phyloP scores from a whole-genome alignment of 1,140 invertebrate genomes.

The Drosophila burlai region DNA sequence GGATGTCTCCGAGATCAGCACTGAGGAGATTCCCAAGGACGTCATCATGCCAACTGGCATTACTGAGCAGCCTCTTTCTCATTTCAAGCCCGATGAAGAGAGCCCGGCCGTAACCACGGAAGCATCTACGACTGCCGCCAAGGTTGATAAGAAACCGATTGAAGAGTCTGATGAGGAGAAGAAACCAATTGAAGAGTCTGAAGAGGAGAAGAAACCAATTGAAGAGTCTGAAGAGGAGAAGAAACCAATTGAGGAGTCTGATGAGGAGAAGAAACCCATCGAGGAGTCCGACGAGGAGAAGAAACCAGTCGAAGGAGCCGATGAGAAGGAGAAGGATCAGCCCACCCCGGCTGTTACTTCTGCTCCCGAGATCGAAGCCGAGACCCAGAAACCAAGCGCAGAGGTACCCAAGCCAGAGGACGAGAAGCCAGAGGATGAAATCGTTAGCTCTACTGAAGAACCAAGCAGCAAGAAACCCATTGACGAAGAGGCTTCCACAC shows the following conservation, averaged over 20 bases:
- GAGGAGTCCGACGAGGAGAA: too few species aligned
- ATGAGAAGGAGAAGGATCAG: conserved; percentile 22
- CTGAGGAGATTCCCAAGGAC: conserved; percentile 62
- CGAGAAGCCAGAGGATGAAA: conserved; percentile 8
- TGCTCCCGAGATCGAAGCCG: conserved; percentile 15
- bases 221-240: too few species aligned
- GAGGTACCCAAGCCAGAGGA: conserved; percentile 15
- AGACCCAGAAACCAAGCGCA: conserved; percentile 16
- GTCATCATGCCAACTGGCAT: conserved; percentile 75
- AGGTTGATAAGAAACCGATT: conserved; percentile 22
- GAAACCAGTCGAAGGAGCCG: conserved; percentile 30
- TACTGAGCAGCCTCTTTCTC: conserved; percentile 78
- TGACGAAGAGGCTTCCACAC: conserved; percentile 36
- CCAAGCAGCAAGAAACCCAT: conserved; percentile 41
- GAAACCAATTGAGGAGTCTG: too few species aligned
- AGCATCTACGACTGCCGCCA: conserved; percentile 35
- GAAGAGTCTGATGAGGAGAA: conserved; percentile 40
- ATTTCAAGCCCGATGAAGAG: conserved; percentile 78
- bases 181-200: conserved; percentile 29
- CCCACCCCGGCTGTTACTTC: conserved; percentile 1
- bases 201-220: conserved; percentile 8
- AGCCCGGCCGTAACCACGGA: conserved; percentile 39
- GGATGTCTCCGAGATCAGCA: conserved; percentile 41
- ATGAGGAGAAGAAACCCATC: too few species aligned
- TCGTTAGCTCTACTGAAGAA: conserved; percentile 13